Evolutionary conservation across 1,140 invertebrate species (phyloP), one percentile per base, ranked within the genome.

Genomic region (Drosophila baimaii): DNA sequence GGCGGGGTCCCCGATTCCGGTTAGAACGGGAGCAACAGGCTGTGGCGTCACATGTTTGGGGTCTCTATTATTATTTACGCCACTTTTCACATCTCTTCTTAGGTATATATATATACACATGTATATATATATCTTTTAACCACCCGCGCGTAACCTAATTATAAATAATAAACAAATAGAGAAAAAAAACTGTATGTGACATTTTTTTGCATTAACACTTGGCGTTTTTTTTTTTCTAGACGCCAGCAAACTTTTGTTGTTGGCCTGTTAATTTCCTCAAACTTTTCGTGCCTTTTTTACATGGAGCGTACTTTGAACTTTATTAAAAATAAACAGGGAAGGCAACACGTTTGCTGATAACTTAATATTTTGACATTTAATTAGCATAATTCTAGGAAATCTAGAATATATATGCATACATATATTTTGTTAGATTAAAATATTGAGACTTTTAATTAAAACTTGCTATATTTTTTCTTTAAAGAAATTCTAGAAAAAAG

Each of bases 141-240:
- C 66, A 88, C 47, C 79, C 70, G 79, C 79, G 71, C 83, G 83
- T 79, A 88, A 88, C 76, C 80, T 83, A 88, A 86, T 81, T 85
- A 86, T 72, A 85, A 81, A 75, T 44, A 52, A 33, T 49, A n/a
- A 27, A 17, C n/a, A n/a, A 27, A 47, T 25, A 17, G n/a, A 19
- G 8, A 52, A 21, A 54, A 31, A 54, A 66, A 72, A 77, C 44
- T 68, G 43, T 64, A 83, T 79, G 76, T 88, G 63, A 88, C 64
- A 79, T 79, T 81, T 61, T 70, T 70, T 70, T 69, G 31, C 51
- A 7, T 10, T 54, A 10, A 54, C 54, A 59, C 56, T 77, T 69
- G 49, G 64, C 70, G 25, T 27, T 43, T 54, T 65, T 49, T 49
- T 19, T 27, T 43, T 54, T 65, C 39, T 49, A 47, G 43, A 54